Conservation (phyloP, 2,113 vertebrate species). For the Marmota flaviventris region DNA sequence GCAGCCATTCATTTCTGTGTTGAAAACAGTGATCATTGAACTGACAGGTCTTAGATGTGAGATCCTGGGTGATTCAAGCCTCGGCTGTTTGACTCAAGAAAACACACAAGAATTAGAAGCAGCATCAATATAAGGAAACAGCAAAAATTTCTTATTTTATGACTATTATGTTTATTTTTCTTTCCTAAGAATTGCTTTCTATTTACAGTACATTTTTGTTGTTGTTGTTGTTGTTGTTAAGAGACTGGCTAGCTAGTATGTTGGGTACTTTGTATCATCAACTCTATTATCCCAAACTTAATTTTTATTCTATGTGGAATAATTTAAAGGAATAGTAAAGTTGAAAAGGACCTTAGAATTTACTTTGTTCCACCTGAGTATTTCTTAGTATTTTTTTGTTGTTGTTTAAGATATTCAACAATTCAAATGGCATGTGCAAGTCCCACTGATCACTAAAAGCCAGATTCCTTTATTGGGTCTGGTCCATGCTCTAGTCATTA, state of each 20-base stretch:
- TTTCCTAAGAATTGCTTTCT: constrained; percentile 52
- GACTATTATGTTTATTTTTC: not conserved
- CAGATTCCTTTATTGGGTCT: not conserved
- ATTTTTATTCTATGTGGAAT: not conserved
- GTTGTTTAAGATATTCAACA: not conserved
- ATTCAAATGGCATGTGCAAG: not conserved
- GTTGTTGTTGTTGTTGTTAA: not conserved
- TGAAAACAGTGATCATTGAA: constrained; percentile 21
- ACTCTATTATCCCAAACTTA: not conserved
- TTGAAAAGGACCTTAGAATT: constrained; percentile 28
- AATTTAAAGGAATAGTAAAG: constrained; percentile 55
- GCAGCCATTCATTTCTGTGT: constrained; percentile 18
- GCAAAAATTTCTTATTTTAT: not conserved
- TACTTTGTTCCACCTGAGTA: not conserved
- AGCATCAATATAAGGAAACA: not conserved
- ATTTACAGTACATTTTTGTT: not conserved
- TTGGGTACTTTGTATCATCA: constrained; percentile 31
- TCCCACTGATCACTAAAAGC: not conserved
- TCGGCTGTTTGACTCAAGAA: constrained; percentile 35
- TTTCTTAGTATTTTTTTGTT: not conserved
- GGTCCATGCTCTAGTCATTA: not conserved
- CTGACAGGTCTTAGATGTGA: constrained; percentile 8
- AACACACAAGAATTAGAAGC: constrained; percentile 23
- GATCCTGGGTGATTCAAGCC: not conserved
- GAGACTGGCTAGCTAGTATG: not conserved